Evolutionary conservation across 2,113 vertebrate species (phyloP), one percentile per base, ranked within the genome.

Genomic region (Artemisiospiza belli): DNA sequence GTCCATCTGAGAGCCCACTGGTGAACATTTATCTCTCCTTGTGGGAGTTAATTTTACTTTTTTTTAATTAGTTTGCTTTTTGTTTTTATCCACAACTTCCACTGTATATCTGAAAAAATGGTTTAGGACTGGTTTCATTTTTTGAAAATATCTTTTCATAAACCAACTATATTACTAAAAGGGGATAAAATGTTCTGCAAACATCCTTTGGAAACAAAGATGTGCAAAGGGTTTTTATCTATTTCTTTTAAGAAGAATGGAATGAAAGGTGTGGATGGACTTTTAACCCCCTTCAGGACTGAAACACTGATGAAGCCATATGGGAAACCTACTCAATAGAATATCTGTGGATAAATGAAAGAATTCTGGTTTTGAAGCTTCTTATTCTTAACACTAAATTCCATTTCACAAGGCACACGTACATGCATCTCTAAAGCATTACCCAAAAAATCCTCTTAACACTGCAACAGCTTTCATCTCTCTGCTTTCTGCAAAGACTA

Each of bases 361-460:
- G 76, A 92, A 77, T 59, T 92, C 61, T 3, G 18, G 41, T 92
- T 93, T 85, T 77, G 73, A 94, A 64, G 16, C 64, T 93, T 93
- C 86, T 90, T 93, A 86, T 77, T 95, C 79, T 87, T 87, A 87
- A 44, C 61, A 68, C 43, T 92, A 74, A 94, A 94, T 86, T 95
- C 86, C 73, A 78, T 84, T 96, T 94, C 94, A 90, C 51, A 81
- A 81, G 58, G 33, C 61, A 59, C 41, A 83, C 0, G 1, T 31
- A 59, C 68, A 74, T 22, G 12, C 52, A 78, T 61, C 73, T 90
- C 76, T 63, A 55, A 95, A 92, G 92, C 47, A 89, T 93, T 95
- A 95, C 79, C 55, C 0, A 0, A 90, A 96, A 97, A 97, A 95
- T 89, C 92, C 86, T 95, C 92, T 97, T 96, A 94, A 87, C 76